These are phyloP conservation scores for Gephyroberyx darwinii DNA, from an alignment of 2,797 vertebrate species.

Conservation along the genomic window DNA sequence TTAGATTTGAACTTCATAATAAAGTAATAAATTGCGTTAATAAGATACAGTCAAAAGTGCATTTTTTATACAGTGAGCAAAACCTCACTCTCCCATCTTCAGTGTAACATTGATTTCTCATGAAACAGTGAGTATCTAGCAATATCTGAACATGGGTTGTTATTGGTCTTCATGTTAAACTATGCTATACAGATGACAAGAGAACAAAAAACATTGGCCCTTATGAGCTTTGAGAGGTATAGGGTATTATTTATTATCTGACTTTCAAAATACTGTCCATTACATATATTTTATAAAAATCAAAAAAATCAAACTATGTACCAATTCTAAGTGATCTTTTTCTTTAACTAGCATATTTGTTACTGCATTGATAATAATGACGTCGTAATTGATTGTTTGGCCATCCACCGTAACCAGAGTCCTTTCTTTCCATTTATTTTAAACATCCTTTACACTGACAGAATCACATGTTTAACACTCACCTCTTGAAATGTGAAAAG, in stretches of 20 bases:
- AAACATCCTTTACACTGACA: neutral
- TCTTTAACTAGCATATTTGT: neutral
- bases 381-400: neutral
- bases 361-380: neutral
- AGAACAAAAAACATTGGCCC: too few species aligned
- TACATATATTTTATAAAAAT: neutral
- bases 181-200: neutral
- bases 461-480: conserved; percentile 38
- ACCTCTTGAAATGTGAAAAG: conserved; percentile 63
- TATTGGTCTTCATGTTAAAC: neutral
- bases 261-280: neutral
- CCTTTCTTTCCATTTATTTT: neutral
- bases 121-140: neutral
- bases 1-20: neutral
- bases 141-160: neutral
- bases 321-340: neutral
- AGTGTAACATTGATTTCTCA: neutral
- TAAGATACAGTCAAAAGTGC: neutral
- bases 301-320: neutral
- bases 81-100: neutral
- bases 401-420: neutral
- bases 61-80: neutral
- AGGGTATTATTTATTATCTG: too few species aligned
- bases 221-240: too few species aligned
- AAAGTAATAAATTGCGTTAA: neutral